Percentiles rank a stretch among this genome's conserved stretches.
Conservation (phyloP, 2,113 vertebrate species). For the Octodon degus region DNA sequence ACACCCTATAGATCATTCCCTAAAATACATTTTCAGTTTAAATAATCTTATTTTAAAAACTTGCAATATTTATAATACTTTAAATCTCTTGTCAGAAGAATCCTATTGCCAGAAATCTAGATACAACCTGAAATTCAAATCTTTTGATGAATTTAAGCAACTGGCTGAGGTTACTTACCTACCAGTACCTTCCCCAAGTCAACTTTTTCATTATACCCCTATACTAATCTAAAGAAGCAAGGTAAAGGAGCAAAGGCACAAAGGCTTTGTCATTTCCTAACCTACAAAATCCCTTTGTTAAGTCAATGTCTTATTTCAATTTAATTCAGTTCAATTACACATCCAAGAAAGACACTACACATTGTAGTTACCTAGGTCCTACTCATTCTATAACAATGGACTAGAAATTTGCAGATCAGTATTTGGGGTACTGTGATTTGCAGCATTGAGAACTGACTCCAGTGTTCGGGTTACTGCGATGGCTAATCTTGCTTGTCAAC, state of each 20-base stretch:
- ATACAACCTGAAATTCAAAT: conserved; percentile 28
- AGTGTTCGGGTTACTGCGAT: background rate
- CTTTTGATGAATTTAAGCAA: background rate
- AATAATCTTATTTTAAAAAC: conserved; percentile 4
- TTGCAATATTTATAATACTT: conserved; percentile 35
- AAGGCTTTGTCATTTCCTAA: conserved; percentile 31
- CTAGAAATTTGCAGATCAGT: background rate
- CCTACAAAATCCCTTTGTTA: background rate
- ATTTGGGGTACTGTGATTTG: background rate
- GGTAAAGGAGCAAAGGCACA: background rate
- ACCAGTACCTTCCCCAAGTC: background rate
- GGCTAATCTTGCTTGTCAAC: background rate
- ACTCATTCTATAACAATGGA: background rate
- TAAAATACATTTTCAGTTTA: background rate
- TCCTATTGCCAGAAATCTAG: background rate
- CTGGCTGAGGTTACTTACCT: background rate
- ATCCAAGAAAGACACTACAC: background rate
- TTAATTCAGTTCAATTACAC: conserved; percentile 24
- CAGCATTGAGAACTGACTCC: background rate
- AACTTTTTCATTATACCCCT: background rate
- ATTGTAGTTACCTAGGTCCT: background rate
- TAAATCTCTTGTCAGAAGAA: conserved; percentile 31
- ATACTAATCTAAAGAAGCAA: background rate
- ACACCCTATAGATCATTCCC: too few relatives aligned
- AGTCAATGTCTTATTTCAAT: background rate